A percentile compares a stretch with the other conserved stretches of the same genome.
These are phyloP conservation scores for Champsocephalus gunnari DNA, from an alignment of 2,797 vertebrate genomes.

Conservation along the genomic window DNA sequence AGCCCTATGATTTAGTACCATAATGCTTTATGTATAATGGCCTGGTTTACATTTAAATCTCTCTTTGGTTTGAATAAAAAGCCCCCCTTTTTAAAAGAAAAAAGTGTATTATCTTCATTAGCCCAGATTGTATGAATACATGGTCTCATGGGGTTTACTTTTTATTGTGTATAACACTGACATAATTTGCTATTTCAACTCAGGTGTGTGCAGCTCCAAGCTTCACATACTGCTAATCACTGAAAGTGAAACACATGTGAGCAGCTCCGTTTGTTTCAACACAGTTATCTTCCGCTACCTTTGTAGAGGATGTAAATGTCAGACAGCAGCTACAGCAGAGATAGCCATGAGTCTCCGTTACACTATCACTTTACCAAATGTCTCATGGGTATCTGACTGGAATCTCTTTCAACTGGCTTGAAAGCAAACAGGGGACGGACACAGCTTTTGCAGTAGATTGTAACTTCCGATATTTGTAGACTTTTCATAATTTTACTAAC, in stretches of 20 bases:
- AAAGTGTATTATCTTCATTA: conserved; percentile 11
- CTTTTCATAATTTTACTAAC: background rate
- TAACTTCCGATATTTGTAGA: background rate
- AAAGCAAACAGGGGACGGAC: background rate
- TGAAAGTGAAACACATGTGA: background rate
- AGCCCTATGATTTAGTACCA: conserved; percentile 22
- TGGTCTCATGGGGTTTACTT: background rate
- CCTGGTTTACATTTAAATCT: conserved; percentile 14
- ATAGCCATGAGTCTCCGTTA: conserved; percentile 16
- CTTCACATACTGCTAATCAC: background rate
- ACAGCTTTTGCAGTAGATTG: background rate
- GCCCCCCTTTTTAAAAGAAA: conserved; percentile 3
- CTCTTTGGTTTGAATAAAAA: conserved; percentile 12
- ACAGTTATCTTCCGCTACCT: background rate
- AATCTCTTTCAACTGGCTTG: background rate
- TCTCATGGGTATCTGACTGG: background rate
- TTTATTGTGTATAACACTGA: background rate
- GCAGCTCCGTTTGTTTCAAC: background rate
- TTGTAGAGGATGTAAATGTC: background rate
- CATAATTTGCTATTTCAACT: background rate
- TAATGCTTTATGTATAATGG: conserved; percentile 26
- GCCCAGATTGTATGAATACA: background rate
- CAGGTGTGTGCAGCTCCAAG: conserved; percentile 1
- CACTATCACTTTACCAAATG: conserved; percentile 11
- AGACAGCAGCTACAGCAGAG: conserved; percentile 10